Evolutionary conservation across 2,888 invertebrate genomes (phyloP).

Genomic region (Apocheima hispidaria): DNA sequence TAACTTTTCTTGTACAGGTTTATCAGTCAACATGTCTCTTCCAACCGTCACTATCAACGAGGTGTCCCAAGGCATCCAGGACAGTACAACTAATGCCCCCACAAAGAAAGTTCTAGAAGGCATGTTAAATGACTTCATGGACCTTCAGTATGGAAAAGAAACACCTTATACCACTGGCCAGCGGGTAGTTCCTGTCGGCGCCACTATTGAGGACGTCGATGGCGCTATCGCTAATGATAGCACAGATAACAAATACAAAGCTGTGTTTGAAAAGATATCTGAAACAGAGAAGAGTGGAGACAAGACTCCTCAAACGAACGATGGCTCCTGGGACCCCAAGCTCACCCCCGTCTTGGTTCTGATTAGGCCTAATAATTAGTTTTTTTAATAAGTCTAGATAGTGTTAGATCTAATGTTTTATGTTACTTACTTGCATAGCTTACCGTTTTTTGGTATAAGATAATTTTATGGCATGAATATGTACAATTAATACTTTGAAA

Average conservation of each 20-base stretch:
- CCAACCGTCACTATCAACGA: conserved; percentile 69
- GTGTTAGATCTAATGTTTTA: not conserved
- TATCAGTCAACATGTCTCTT: conserved; percentile 60
- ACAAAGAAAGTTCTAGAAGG: conserved; percentile 72
- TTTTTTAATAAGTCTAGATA: conserved; percentile 4
- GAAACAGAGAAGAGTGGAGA: conserved; percentile 69
- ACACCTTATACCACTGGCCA: conserved; percentile 78
- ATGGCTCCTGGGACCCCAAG: conserved; percentile 73
- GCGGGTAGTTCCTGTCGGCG: conserved; percentile 65
- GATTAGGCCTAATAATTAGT: conserved; percentile 63
- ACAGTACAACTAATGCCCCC: conserved; percentile 57
- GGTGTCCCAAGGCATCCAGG: conserved; percentile 63
- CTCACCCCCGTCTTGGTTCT: conserved; percentile 71
- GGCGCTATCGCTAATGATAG: conserved; percentile 57
- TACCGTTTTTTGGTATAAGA: not conserved
- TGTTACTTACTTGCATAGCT: not conserved
- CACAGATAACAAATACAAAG: conserved; percentile 64
- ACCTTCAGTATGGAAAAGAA: conserved; percentile 70
- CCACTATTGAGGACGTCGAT: conserved; percentile 66
- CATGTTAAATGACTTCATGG: conserved; percentile 77
- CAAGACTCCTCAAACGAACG: conserved; percentile 65
- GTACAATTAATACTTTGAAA: not conserved
- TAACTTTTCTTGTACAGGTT: conserved; percentile 39
- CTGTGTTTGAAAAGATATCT: conserved; percentile 68
- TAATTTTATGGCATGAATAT: not conserved